Evolutionary conservation across 2,797 vertebrate genomes (phyloP), one percentile per base, ranked within the genome.

Genomic region (Adelosebastes latens): DNA sequence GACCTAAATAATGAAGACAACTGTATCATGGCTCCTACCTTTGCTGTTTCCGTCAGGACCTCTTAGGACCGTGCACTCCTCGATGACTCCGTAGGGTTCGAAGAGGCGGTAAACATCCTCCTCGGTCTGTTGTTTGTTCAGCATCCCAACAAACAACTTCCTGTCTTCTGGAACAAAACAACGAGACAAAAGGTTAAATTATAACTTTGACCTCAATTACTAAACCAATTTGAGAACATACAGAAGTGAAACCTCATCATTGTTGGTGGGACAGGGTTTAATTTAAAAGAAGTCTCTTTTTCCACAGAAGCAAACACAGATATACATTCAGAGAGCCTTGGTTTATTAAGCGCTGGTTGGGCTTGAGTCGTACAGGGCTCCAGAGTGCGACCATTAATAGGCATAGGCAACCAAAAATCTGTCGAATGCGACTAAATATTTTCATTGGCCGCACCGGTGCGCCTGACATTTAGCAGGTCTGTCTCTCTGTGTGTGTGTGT

Each of bases 81-180:
- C 98, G 27, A 99, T 99, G 89, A 98, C 97, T 87, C 98, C 98
- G 31, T 99, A 99, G 16, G 98, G 98, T 95, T 99, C 97, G 76
- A 99, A 99, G 92, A 99, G 97, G 91, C 97, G 97, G 92, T 98
- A 97, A 76, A 99, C 98, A 14, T 99, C 98, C 83, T 99, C 98
- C 93, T 99, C 98, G 1, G 98, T 99, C 94, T 99, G 98, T 94
- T 99, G 98, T 95, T 99, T 99, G 95, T 99, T 99, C 93, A 99
- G 95, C 98, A 99, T 99, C 87, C 98, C 98, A 79, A 99, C 98
- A 89, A 99, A 99, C 95, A 99, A 95, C 96, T 99, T 99, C 97
- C 98, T 97, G 96, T 99, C 98, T 97, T 98, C 98, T 99, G 95
- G 88, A 96, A 96, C 94, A 93, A 93, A 96, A 96, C 92, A 92